Percentiles rank a stretch among this genome's conserved stretches.
These are phyloP conservation scores for Ips nitidus DNA, from an alignment of 1,140 invertebrate genomes.

Conservation along the genomic window DNA sequence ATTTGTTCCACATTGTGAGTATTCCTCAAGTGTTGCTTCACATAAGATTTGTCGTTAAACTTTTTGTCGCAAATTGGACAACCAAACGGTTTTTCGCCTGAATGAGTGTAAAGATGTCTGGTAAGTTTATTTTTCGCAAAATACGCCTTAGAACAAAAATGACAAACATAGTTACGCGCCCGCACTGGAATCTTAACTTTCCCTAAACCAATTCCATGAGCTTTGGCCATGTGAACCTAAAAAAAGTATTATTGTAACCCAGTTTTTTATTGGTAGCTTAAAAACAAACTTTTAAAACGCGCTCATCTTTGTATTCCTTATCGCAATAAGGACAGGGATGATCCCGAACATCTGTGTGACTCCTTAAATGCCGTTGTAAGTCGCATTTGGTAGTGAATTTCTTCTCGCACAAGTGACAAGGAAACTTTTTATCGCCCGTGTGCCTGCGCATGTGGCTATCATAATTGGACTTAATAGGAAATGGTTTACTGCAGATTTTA, in stretches of 20 bases:
- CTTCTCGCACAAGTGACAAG: conserved; percentile 72
- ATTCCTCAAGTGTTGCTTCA: conserved; percentile 38
- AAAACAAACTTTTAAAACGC: conserved; percentile 37
- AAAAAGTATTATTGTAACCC: not conserved
- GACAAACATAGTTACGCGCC: conserved; percentile 35
- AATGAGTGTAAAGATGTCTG: conserved; percentile 66
- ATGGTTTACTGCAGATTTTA: conserved; percentile 45
- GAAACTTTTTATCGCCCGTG: conserved; percentile 63
- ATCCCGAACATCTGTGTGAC: conserved; percentile 37
- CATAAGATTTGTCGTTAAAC: conserved; percentile 46
- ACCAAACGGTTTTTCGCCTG: conserved; percentile 68
- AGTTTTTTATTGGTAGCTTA: not conserved
- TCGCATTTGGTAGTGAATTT: conserved; percentile 56
- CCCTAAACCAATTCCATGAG: conserved; percentile 28
- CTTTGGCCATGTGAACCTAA: conserved; percentile 41
- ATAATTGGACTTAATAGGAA: conserved; percentile 40
- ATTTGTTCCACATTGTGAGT: conserved; percentile 24
- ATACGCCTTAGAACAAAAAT: conserved; percentile 55
- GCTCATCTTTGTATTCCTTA: conserved; percentile 37
- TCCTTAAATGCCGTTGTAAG: conserved; percentile 41
- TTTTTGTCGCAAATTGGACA: conserved; percentile 63
- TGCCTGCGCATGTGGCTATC: conserved; percentile 39
- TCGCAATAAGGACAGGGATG: conserved; percentile 34
- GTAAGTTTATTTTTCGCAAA: conserved; percentile 61
- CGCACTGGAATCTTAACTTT: conserved; percentile 34